Base-by-base conservation (phyloP, 2,113 vertebrate genomes). In the Lophotis ruficrista region DNA sequence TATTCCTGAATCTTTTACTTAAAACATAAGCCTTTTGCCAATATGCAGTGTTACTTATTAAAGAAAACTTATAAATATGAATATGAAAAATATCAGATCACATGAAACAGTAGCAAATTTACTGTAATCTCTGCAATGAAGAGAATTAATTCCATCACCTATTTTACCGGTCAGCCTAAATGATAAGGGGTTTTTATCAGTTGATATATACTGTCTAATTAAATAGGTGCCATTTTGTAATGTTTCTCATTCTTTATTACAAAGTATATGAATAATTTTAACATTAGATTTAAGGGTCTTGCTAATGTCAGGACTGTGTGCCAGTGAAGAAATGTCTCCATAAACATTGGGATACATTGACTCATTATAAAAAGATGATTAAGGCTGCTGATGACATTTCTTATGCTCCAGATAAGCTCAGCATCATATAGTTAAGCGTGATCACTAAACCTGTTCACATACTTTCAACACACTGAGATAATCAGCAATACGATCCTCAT, bases 401-500 rank as follows among this genome's bases (percentile, higher is more conserved):
- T 80, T 69, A 64, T 85, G 73, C 83, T 93, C 72, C 79, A 89
- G 57, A 84, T 64, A 81, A 90, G 31, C 65, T 64, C 60, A 62
- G 48, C 87, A 87, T 69, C 79, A n/a, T 45, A 73, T 6, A 94
- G 85, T 90, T 78, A 82, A 87, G 82, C 33, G 54, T 21, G 64
- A 89, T 61, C 76, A 45, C 45, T 71, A 92, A 95, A 92, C 43
- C 69, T 84, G 90, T 38, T 87, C 61, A n/a, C 83, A 57, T 87
- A 72, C 61, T 93, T 94, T 47, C 7, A 90, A 21, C 65, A 81
- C 54, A 78, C 33, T 1, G 48, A 87, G 48, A 77, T 89, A 78
- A 90, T 92, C 69, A 89, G 77, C 56, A 64, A 24, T 41, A 89
- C 2, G 5, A 92, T 87, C 33, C 72, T 53, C n/a, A 65, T 33